A percentile compares a stretch with the other conserved stretches of the same genome.
Conservation (phyloP, 2,888 invertebrate species). For the Aphodius sticticus region DNA sequence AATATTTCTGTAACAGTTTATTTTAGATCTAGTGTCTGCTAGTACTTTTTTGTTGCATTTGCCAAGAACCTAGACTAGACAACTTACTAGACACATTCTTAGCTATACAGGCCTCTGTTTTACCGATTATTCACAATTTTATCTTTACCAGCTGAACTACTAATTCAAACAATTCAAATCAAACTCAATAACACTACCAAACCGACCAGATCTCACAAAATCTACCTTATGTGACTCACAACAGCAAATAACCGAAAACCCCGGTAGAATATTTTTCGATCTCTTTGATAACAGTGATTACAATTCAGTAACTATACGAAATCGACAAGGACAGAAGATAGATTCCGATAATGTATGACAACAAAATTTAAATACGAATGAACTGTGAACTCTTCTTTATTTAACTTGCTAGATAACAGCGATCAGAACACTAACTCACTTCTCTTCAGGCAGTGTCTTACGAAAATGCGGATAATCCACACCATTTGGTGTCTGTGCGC, state of each 20-base stretch:
- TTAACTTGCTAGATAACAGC: conserved; percentile 37
- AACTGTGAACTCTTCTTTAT: conserved; percentile 49
- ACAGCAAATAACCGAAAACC: not conserved
- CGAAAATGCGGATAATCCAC: conserved; percentile 54
- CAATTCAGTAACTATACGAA: conserved; percentile 32
- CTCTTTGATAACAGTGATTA: not conserved
- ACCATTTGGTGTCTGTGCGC: conserved; percentile 56
- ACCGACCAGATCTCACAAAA: not conserved
- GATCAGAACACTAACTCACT: conserved; percentile 9
- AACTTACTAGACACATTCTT: no score
- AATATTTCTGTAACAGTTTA: no score
- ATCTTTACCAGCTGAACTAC: not conserved
- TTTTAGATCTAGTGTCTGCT: no score
- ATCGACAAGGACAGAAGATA: conserved; percentile 37
- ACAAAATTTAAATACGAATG: conserved; percentile 45
- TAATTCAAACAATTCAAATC: not conserved
- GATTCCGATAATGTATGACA: not conserved
- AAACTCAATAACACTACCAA: not conserved
- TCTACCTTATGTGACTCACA: not conserved
- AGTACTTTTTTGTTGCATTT: no score
- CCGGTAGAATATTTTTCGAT: not conserved
- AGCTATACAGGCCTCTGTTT: not conserved
- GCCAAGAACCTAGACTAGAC: no score
- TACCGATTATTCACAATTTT: not conserved
- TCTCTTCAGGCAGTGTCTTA: conserved; percentile 26